Evolutionary conservation across 1,140 invertebrate species (phyloP).

Genomic region (Drosophila nigrodunni): DNA sequence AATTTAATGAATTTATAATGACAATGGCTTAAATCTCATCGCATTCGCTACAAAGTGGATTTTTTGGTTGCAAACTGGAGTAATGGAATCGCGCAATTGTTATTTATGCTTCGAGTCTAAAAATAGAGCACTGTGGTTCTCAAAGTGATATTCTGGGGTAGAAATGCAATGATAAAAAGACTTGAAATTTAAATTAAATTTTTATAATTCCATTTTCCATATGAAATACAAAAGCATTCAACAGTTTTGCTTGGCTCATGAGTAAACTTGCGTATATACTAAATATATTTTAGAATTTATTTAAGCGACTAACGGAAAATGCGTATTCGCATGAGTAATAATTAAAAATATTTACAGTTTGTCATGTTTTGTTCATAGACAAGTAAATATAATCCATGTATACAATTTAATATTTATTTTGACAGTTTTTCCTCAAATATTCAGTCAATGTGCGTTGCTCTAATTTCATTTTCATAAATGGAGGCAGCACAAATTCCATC

Average conservation of each 20-base stretch:
- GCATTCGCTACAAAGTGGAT: background rate
- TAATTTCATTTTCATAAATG: conserved; percentile 45
- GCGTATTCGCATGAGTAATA: conserved; percentile 35
- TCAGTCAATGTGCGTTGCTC: conserved; percentile 35
- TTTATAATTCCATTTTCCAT: too few species aligned
- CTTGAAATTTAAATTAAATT: too few species aligned
- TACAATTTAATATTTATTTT: conserved; percentile 24
- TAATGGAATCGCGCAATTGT: conserved; percentile 40
- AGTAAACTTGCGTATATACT: background rate
- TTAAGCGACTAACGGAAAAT: conserved; percentile 1
- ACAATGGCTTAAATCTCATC: conserved; percentile 13
- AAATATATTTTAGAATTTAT: too few species aligned
- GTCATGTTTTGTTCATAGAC: conserved; percentile 1
- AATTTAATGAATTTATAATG: conserved; percentile 58
- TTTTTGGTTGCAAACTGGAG: background rate
- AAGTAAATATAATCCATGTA: conserved; percentile 23
- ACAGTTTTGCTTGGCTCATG: conserved; percentile 33
- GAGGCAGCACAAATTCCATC: conserved; percentile 51
- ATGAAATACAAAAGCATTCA: background rate
- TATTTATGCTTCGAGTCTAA: conserved; percentile 5
- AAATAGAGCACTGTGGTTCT: conserved; percentile 9
- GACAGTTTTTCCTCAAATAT: conserved; percentile 38
- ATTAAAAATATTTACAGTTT: conserved; percentile 39
- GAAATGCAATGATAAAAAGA: background rate
- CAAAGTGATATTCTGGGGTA: background rate